Evolutionary conservation across 2,113 vertebrate genomes (phyloP).

Genomic region (Telmatochromis sp.): DNA sequence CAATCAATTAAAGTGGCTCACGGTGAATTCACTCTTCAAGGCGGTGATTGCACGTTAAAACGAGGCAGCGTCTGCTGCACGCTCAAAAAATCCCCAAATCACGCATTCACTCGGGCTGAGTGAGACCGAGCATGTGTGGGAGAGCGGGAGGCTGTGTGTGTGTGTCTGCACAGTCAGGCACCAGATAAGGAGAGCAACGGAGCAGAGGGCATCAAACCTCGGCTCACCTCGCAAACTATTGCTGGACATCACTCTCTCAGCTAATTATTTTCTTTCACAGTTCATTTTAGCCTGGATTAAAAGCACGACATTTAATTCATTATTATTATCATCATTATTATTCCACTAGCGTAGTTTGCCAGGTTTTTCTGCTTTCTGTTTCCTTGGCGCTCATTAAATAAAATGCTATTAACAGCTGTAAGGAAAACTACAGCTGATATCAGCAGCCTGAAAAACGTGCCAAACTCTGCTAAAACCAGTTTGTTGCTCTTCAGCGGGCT

Average conservation of each 20-base stretch:
- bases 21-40: background rate
- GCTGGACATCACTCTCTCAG: background rate
- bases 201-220: constrained; percentile 26
- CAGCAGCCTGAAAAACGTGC: background rate
- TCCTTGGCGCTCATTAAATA: background rate
- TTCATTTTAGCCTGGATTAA: background rate
- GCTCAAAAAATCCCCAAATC: background rate
- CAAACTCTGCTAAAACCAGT: background rate
- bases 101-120: background rate
- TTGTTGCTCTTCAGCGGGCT: background rate
- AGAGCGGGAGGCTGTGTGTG: background rate
- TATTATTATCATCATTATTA: background rate
- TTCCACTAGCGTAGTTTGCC: background rate
- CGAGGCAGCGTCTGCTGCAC: background rate
- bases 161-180: background rate
- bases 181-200: constrained; percentile 28
- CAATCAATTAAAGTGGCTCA: background rate
- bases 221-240: background rate
- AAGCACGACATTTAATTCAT: background rate
- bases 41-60: background rate
- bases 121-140: background rate
- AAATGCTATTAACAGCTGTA: background rate
- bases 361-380: background rate
- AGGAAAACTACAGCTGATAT: background rate
- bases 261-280: constrained; percentile 21